These are phyloP conservation scores for Hypocryptadius cinnamomeus DNA, from an alignment of 2,113 vertebrate species.

Conservation along the genomic window DNA sequence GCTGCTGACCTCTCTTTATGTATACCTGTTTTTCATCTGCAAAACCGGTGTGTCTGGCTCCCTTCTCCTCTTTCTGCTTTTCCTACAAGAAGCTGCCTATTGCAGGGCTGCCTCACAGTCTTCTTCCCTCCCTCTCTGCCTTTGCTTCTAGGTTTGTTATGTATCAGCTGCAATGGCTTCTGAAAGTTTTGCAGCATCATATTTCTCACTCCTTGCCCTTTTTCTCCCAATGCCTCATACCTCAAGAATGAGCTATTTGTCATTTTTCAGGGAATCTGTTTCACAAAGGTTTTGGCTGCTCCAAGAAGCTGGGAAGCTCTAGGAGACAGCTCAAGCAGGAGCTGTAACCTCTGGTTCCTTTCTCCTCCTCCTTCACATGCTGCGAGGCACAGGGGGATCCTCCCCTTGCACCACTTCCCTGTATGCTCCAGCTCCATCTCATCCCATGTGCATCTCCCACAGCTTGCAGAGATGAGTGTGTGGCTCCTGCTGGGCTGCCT, in stretches of 20 bases:
- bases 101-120: background rate
- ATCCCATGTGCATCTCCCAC: background rate
- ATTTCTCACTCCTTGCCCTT: background rate
- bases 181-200: background rate
- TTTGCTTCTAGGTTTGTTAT: background rate
- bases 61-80: background rate
- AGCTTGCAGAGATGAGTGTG: background rate
- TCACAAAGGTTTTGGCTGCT: background rate
- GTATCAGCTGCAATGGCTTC: background rate
- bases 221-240: background rate
- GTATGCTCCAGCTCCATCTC: background rate
- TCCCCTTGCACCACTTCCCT: background rate
- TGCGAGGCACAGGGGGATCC: rapidly evolving
- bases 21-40: rapidly evolving
- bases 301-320: background rate
- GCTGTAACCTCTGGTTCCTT: background rate
- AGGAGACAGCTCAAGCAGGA: background rate
- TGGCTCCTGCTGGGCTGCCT: background rate
- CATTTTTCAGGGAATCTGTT: background rate
- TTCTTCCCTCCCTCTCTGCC: background rate
- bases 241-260: background rate
- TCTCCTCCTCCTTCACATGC: background rate
- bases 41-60: background rate
- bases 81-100: background rate
- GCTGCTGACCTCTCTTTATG: background rate